A percentile compares a stretch with the other conserved stretches of the same genome.
phyloP scores from a whole-genome alignment of 1,140 invertebrate genomes.

The Pygmarrhopalites habei region DNA sequence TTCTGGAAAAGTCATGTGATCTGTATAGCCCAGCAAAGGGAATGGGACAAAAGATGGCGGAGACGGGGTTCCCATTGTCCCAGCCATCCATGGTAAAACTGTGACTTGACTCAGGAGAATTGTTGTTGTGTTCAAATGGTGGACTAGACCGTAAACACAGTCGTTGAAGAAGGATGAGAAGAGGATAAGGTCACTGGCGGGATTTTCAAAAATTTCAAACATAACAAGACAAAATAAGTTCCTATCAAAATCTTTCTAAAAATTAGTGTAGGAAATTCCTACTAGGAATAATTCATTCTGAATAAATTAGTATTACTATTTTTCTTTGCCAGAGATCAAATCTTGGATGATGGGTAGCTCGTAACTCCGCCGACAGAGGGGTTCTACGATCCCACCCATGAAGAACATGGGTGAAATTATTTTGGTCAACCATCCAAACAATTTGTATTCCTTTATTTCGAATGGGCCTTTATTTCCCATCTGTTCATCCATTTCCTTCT shows the following conservation, averaged over 20 bases:
- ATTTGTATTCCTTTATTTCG: no score
- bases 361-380: neutral
- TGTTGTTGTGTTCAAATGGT: neutral
- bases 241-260: no score
- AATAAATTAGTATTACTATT: no score
- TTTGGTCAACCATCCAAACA: neutral
- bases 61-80: neutral
- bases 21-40: constrained; percentile 43
- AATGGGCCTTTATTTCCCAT: neutral
- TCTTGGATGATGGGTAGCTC: neutral
- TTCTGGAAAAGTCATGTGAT: constrained; percentile 44
- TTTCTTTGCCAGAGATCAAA: neutral
- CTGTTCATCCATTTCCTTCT: neutral
- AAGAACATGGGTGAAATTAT: neutral
- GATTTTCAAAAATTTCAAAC: no score
- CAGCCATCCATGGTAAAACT: neutral
- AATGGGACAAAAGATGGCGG: neutral
- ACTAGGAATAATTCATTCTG: no score
- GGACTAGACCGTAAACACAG: neutral
- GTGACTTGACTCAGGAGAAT: neutral
- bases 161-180: neutral
- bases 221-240: no score
- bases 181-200: neutral
- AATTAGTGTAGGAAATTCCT: no score
- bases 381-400: neutral